phyloP scores from a whole-genome alignment of 2,888 invertebrate genomes.

The Seira musarum region DNA sequence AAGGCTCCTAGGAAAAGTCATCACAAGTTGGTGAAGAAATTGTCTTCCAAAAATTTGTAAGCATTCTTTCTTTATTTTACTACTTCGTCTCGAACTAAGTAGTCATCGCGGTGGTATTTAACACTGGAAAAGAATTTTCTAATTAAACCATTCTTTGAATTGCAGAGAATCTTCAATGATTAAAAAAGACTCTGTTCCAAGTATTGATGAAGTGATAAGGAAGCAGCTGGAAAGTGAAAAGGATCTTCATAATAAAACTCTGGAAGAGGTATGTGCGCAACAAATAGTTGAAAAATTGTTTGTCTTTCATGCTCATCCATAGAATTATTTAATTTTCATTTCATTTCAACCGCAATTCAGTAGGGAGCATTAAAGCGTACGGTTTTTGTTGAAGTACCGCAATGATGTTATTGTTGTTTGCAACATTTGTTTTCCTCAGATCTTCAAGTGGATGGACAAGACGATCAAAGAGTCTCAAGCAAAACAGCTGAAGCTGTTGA shows the following conservation, averaged over 20 bases:
- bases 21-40: constrained; percentile 80
- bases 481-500: constrained; percentile 84
- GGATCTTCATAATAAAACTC: constrained; percentile 87
- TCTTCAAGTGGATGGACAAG: constrained; percentile 80
- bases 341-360: background rate
- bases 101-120: background rate
- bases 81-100: background rate
- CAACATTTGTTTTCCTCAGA: constrained; percentile 65
- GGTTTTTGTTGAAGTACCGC: too few relatives aligned
- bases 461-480: constrained; percentile 84
- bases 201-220: constrained; percentile 65
- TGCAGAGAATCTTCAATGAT: constrained; percentile 61
- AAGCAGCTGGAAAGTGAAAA: constrained; percentile 82
- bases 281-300: too few relatives aligned
- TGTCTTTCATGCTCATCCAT: background rate
- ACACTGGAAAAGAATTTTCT: too few relatives aligned
- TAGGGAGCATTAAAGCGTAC: too few relatives aligned
- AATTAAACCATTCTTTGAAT: constrained; percentile 16
- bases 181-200: constrained; percentile 61
- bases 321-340: constrained; percentile 3
- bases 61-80: constrained; percentile 8
- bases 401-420: background rate
- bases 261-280: constrained; percentile 77
- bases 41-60: constrained; percentile 87
- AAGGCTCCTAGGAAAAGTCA: constrained; percentile 74